Evolutionary conservation across 1,140 invertebrate species (phyloP).

Genomic region (Arion vulgaris): DNA sequence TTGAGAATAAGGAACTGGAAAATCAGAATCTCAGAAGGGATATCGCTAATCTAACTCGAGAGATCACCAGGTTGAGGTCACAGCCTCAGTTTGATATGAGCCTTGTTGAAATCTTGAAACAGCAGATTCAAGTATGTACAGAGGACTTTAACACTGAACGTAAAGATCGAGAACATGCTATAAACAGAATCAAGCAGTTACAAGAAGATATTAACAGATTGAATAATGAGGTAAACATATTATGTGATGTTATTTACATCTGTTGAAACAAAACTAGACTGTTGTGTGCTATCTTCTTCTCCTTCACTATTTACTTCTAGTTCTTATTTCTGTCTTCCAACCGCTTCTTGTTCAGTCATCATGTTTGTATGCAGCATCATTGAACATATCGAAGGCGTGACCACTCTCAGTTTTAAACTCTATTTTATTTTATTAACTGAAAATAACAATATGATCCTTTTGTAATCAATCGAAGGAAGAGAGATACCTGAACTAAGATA

Average conservation of each 20-base stretch:
- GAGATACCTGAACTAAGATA: too few relatives aligned
- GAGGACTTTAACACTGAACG: constrained; percentile 69
- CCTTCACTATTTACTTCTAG: background rate
- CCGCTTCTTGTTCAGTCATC: background rate
- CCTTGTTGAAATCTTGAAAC: constrained; percentile 60
- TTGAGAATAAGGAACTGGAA: background rate
- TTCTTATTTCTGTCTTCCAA: background rate
- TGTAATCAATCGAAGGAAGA: too few relatives aligned
- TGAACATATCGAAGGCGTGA: too few relatives aligned
- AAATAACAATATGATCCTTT: too few relatives aligned
- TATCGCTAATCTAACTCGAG: background rate
- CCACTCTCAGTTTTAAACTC: too few relatives aligned
- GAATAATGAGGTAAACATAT: constrained; percentile 22
- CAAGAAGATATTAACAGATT: constrained; percentile 36
- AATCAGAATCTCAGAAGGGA: background rate
- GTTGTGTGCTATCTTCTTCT: too few relatives aligned
- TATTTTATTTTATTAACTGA: too few relatives aligned
- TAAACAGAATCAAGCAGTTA: constrained; percentile 35
- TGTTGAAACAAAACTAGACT: too few relatives aligned
- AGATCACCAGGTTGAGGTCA: background rate
- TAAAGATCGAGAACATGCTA: constrained; percentile 61
- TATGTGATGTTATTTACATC: background rate
- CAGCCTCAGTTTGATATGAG: constrained; percentile 42
- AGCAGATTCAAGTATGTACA: constrained; percentile 68
- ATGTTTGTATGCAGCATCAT: background rate